Evolutionary conservation across 1,140 invertebrate species (phyloP).

Genomic region (Drosophila pectinifera): DNA sequence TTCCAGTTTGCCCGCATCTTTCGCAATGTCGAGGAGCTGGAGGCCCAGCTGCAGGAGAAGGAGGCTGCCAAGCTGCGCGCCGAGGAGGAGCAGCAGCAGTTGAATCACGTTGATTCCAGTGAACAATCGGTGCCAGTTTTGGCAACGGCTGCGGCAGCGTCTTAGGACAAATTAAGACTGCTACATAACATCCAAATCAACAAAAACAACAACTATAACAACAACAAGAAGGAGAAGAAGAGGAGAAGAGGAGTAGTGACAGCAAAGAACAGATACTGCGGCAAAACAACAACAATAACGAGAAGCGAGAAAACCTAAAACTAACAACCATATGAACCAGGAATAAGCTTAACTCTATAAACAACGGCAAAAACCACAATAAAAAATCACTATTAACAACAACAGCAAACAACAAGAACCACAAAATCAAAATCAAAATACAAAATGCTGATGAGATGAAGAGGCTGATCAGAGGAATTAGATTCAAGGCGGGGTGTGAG

Average conservation of each 20-base stretch:
- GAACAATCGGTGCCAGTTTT: conserved; percentile 39
- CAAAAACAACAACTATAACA: conserved; percentile 26
- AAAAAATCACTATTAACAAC: conserved; percentile 52
- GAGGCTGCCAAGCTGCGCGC: conserved; percentile 70
- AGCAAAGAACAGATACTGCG: conserved; percentile 46
- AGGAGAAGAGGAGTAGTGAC: conserved; percentile 32
- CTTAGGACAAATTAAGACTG: conserved; percentile 67
- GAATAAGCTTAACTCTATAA: conserved; percentile 61
- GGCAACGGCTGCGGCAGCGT: conserved; percentile 52
- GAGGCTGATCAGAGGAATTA: conserved; percentile 14
- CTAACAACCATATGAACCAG: conserved; percentile 53
- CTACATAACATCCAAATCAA: conserved; percentile 27
- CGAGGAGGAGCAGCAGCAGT: conserved; percentile 69
- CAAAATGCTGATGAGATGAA: conserved; percentile 18
- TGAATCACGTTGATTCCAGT: conserved; percentile 71
- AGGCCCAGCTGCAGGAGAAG: conserved; percentile 71
- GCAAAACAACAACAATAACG: conserved; percentile 31
- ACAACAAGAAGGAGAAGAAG: conserved; percentile 12
- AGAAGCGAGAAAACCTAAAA: conserved; percentile 35
- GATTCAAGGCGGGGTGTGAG: conserved; percentile 5
- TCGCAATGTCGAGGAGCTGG: conserved; percentile 78
- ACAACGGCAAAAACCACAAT: conserved; percentile 49
- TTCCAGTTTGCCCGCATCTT: conserved; percentile 92
- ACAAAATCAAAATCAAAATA: conserved; percentile 29
- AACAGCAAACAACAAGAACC: conserved; percentile 32